Conservation (phyloP, 30 jellyfish, hydroid and myxozoan species). For the Turritopsis rubra region DNA sequence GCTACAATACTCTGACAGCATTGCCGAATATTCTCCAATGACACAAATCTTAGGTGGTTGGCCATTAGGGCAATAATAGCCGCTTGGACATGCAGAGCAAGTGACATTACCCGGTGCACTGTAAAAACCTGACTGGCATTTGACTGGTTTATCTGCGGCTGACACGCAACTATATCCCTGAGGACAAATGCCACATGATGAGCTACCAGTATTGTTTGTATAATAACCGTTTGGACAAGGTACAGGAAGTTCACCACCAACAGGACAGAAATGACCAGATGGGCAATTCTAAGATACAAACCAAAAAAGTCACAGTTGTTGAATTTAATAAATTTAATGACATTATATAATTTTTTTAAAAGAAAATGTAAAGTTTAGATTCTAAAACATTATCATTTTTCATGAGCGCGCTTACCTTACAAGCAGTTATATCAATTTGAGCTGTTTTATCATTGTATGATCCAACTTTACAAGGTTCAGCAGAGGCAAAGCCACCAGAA, state of each 20-base stretch:
- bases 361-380: too few relatives aligned
- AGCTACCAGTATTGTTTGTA: slow-evolving; percentile 55
- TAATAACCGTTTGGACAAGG: slow-evolving; percentile 80
- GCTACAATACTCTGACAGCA: slow-evolving; percentile 50
- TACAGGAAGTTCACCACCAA: slow-evolving; percentile 47
- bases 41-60: slow-evolving; percentile 70
- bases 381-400: too few relatives aligned
- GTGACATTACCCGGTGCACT: slow-evolving; percentile 80
- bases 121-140: slow-evolving; percentile 65
- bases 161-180: slow-evolving; percentile 75
- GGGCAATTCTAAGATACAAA: slow-evolving; percentile 90
- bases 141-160: slow-evolving; percentile 47
- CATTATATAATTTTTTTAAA: slow-evolving; percentile 13
- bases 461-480: slow-evolving; percentile 84
- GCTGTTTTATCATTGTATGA: slow-evolving; percentile 57
- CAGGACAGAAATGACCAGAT: slow-evolving; percentile 84
- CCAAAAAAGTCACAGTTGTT: background rate
- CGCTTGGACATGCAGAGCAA: slow-evolving; percentile 90
- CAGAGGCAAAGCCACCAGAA: slow-evolving; percentile 73
- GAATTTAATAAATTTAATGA: background rate
- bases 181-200: slow-evolving; percentile 65
- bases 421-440: slow-evolving; percentile 69
- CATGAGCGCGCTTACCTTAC: slow-evolving; percentile 87
- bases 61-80: slow-evolving; percentile 75
- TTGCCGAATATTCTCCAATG: slow-evolving; percentile 76